Conservation (phyloP, 2,797 vertebrate genomes). For the Periophthalmus magnuspinnatus region DNA sequence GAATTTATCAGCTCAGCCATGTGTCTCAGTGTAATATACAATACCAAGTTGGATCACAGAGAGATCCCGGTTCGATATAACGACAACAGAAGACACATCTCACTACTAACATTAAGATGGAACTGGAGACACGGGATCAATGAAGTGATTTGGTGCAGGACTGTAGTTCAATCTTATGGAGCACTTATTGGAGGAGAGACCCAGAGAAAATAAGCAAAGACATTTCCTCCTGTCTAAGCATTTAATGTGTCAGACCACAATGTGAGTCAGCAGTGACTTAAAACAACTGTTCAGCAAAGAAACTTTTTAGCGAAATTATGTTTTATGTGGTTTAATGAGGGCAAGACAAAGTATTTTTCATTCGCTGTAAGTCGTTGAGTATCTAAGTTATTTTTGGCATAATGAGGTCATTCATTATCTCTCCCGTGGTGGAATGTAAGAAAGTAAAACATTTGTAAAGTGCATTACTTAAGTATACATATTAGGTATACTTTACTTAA, state of each 20-base stretch:
- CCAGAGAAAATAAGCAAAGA: conserved; percentile 27
- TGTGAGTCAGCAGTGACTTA: conserved; percentile 24
- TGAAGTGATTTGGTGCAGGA: conserved; percentile 35
- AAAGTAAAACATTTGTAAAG: too few relatives aligned
- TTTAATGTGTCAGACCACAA: conserved; percentile 26
- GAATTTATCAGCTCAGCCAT: conserved; percentile 26
- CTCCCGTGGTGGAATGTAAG: too few relatives aligned
- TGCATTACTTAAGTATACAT: too few relatives aligned
- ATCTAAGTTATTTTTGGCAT: neutral
- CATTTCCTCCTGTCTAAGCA: conserved; percentile 37
- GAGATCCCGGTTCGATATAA: conserved; percentile 44
- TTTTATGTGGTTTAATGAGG: neutral
- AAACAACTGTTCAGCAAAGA: conserved; percentile 35
- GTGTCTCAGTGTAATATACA: conserved; percentile 46
- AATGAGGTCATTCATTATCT: too few relatives aligned
- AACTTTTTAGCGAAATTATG: neutral
- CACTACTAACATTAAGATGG: conserved; percentile 34
- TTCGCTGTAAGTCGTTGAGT: neutral
- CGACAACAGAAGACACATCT: conserved; percentile 41
- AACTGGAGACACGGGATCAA: conserved; percentile 39
- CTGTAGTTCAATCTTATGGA: conserved; percentile 29
- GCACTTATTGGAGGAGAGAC: conserved; percentile 48
- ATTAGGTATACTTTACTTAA: too few relatives aligned
- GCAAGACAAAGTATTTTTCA: neutral
- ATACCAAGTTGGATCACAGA: conserved; percentile 16